Evolutionary conservation across 2,888 invertebrate genomes (phyloP).

Genomic region (Lamellibrachia columna): DNA sequence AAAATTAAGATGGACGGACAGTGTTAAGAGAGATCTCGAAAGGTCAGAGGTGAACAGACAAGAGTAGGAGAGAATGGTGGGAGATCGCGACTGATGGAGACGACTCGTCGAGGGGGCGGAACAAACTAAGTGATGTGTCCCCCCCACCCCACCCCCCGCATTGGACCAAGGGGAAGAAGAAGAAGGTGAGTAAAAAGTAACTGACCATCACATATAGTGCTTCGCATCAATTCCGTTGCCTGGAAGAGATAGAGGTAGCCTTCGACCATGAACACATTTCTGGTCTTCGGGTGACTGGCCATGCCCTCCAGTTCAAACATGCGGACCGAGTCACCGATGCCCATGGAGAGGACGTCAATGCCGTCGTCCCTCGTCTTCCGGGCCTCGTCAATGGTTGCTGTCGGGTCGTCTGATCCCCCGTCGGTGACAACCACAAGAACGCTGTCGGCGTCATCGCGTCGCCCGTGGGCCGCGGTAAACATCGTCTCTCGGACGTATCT

Average conservation of each 20-base stretch:
- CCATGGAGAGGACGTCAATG: slow-evolving; percentile 37
- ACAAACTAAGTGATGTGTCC: too few relatives aligned
- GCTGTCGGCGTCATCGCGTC: slow-evolving; percentile 47
- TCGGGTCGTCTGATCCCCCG: slow-evolving; percentile 54
- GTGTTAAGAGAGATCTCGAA: too few relatives aligned
- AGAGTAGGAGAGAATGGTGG: too few relatives aligned
- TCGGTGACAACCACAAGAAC: slow-evolving; percentile 53
- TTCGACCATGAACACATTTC: slow-evolving; percentile 36
- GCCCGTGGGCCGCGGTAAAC: slow-evolving; percentile 52
- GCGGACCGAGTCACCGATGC: slow-evolving; percentile 38
- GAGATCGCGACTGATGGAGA: too few relatives aligned
- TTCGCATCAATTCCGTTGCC: slow-evolving; percentile 34
- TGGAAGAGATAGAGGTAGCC: slow-evolving; percentile 38
- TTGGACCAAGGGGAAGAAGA: too few relatives aligned
- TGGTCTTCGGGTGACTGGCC: slow-evolving; percentile 39
- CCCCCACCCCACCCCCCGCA: too few relatives aligned
- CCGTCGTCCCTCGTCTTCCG: slow-evolving; percentile 31
- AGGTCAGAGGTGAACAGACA: too few relatives aligned
- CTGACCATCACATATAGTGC: slow-evolving; percentile 39
- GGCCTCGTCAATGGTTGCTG: slow-evolving; percentile 29
- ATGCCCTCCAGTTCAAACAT: slow-evolving; percentile 38
- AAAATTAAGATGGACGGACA: too few relatives aligned
- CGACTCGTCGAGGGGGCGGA: too few relatives aligned
- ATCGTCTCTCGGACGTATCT: slow-evolving; percentile 19
- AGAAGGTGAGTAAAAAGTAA: neutral